Conservation (phyloP, 2,888 invertebrate species). For the Eudasyphora cyanicolor region DNA sequence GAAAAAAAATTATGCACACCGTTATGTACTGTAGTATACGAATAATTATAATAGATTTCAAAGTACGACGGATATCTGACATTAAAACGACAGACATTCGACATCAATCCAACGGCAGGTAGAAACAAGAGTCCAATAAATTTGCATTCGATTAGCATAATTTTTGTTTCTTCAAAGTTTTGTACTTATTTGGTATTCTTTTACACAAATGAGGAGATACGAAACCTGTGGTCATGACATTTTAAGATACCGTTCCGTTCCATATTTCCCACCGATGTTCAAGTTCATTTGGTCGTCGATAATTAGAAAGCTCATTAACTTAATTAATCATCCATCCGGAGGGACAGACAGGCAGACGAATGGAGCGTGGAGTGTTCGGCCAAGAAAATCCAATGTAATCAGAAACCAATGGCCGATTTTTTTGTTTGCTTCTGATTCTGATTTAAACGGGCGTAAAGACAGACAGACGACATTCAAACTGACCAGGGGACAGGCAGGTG, state of each 20-base stretch:
- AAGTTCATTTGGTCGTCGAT: conserved; percentile 28
- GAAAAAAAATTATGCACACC: too few species aligned
- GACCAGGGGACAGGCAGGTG: conserved; percentile 21
- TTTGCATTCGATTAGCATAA: background rate
- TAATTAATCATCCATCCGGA: conserved; percentile 32
- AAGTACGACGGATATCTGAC: too few species aligned
- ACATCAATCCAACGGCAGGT: too few species aligned
- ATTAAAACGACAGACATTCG: too few species aligned
- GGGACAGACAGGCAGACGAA: background rate
- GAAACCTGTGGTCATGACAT: background rate
- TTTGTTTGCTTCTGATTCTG: background rate
- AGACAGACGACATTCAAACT: conserved; percentile 1
- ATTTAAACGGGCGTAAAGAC: conserved; percentile 3
- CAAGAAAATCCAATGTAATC: background rate
- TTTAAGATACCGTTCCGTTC: background rate
- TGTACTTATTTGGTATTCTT: background rate
- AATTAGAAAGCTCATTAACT: conserved; percentile 36
- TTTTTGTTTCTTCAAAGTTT: background rate
- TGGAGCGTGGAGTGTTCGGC: background rate
- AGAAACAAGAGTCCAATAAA: background rate
- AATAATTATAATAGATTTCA: too few species aligned
- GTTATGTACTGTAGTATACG: too few species aligned
- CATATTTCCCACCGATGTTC: background rate
- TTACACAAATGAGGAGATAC: background rate
- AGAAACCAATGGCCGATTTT: conserved; percentile 8